These are phyloP conservation scores for Syngnathus rostellatus DNA, from an alignment of 2,797 vertebrate genomes.

Conservation along the genomic window DNA sequence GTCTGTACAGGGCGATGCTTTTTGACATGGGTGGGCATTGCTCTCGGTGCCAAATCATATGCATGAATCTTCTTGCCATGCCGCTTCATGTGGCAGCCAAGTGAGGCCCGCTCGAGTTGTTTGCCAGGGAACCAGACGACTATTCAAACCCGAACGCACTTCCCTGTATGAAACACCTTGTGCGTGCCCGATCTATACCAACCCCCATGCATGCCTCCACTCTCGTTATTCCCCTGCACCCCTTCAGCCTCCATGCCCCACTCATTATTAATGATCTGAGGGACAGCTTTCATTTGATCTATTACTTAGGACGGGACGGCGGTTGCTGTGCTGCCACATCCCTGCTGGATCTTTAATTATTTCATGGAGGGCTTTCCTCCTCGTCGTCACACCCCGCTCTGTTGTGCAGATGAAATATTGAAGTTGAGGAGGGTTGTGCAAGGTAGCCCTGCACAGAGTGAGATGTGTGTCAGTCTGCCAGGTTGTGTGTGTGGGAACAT, in stretches of 20 bases:
- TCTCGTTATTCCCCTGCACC: constrained; percentile 36
- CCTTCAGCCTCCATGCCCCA: constrained; percentile 53
- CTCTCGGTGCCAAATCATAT: constrained; percentile 59
- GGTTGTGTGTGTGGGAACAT: constrained; percentile 5
- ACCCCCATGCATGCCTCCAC: constrained; percentile 38
- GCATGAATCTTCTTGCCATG: constrained; percentile 60
- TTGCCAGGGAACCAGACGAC: constrained; percentile 53
- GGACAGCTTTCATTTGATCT: constrained; percentile 76
- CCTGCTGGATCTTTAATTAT: constrained; percentile 73
- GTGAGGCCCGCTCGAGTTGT: constrained; percentile 46
- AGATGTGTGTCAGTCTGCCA: constrained; percentile 18
- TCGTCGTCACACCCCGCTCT: constrained; percentile 59
- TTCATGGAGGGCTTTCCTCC: constrained; percentile 65
- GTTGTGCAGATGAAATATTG: constrained; percentile 73
- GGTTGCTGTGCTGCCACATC: constrained; percentile 64
- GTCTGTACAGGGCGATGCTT: constrained; percentile 43
- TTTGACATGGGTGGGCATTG: constrained; percentile 39
- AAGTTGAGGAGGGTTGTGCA: constrained; percentile 63
- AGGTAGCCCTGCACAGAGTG: constrained; percentile 59
- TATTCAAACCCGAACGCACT: constrained; percentile 21
- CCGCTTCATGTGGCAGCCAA: constrained; percentile 64
- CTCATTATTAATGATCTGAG: constrained; percentile 76
- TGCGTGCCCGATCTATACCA: constrained; percentile 48
- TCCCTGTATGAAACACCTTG: constrained; percentile 33
- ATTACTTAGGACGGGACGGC: constrained; percentile 67